Percentiles rank a stretch among this genome's conserved stretches.
Evolutionary conservation across 2,797 vertebrate species (phyloP).

Genomic region (Coracias cyanogaster): DNA sequence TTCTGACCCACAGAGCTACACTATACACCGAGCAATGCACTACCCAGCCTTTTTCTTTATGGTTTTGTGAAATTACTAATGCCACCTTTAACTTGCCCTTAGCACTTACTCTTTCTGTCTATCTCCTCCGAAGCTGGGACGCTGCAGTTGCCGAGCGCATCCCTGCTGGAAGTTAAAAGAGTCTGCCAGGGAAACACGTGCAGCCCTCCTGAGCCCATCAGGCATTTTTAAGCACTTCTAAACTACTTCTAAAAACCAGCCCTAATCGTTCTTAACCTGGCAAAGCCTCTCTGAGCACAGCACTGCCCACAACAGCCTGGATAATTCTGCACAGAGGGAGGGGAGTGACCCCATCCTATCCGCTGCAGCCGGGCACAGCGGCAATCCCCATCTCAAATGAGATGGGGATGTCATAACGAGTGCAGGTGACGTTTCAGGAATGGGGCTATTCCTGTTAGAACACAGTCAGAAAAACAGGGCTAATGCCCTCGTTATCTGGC

Average conservation of each 20-base stretch:
- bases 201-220: neutral
- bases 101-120: neutral
- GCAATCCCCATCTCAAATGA: neutral
- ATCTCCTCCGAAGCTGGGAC: neutral
- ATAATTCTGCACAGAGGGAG: neutral
- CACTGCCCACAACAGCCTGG: neutral
- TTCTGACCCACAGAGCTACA: neutral
- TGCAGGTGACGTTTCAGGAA: neutral
- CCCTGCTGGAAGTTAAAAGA: neutral
- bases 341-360: neutral
- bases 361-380: accelerated
- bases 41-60: neutral
- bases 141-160: neutral
- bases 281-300: neutral
- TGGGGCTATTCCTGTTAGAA: neutral
- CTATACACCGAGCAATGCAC: neutral
- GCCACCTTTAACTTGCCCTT: neutral
- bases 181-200: neutral
- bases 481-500: slow-evolving; percentile 1
- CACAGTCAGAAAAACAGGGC: neutral
- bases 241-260: neutral
- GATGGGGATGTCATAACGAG: neutral
- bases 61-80: neutral
- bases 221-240: neutral
- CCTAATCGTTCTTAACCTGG: neutral